A percentile compares a stretch with the other conserved stretches of the same genome.
These are phyloP conservation scores for Anorthoa munda DNA, from an alignment of 2,888 invertebrate species.

Conservation along the genomic window DNA sequence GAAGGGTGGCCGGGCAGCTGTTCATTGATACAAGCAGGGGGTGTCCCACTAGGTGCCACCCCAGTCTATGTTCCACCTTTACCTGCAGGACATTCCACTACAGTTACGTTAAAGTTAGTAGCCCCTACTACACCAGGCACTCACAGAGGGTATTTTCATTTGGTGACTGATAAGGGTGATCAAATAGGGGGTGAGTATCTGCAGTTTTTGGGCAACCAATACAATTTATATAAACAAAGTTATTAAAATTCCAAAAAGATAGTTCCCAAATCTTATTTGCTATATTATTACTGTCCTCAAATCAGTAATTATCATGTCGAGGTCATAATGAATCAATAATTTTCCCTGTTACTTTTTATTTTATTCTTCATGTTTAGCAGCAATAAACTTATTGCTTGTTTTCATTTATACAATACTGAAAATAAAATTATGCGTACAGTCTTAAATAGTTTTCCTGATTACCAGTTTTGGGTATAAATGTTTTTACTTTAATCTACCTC, in stretches of 20 bases:
- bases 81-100: slow-evolving; percentile 94
- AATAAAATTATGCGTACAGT: too few species aligned
- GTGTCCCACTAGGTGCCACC: slow-evolving; percentile 87
- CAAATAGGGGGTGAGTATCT: slow-evolving; percentile 96
- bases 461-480: background rate
- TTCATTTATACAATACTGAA: background rate
- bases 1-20: slow-evolving; percentile 97
- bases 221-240: background rate
- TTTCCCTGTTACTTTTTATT: background rate
- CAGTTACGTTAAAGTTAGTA: slow-evolving; percentile 94
- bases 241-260: background rate
- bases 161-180: slow-evolving; percentile 96
- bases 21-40: slow-evolving; percentile 94
- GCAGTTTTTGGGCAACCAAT: slow-evolving; percentile 5
- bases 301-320: background rate
- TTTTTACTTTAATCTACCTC: background rate
- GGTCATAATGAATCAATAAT: background rate
- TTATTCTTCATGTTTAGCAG: background rate
- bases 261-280: background rate
- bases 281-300: background rate
- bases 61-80: slow-evolving; percentile 93
- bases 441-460: background rate
- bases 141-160: slow-evolving; percentile 97
- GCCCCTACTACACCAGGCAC: slow-evolving; percentile 94
- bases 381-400: background rate